These are phyloP conservation scores for Chydorus sphaericus DNA, from an alignment of 2,888 invertebrate species.

Conservation along the genomic window DNA sequence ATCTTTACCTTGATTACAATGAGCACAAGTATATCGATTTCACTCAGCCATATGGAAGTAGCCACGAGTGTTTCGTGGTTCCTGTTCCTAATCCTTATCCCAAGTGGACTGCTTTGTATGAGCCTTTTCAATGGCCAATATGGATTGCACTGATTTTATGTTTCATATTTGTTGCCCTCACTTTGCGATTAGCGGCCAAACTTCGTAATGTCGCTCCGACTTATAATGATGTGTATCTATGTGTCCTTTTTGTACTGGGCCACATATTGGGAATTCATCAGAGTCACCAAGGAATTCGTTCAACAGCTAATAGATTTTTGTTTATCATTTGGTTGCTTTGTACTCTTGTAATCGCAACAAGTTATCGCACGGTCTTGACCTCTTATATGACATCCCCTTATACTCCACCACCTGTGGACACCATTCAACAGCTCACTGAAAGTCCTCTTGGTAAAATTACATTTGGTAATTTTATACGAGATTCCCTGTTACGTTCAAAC, in stretches of 20 bases:
- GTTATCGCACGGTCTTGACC: slow-evolving; percentile 43
- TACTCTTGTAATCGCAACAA: slow-evolving; percentile 21
- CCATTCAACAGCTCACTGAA: slow-evolving; percentile 48
- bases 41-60: background rate
- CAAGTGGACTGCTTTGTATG: slow-evolving; percentile 11
- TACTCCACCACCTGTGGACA: slow-evolving; percentile 44
- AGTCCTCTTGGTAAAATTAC: slow-evolving; percentile 49
- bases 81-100: slow-evolving; percentile 9
- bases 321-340: slow-evolving; percentile 6
- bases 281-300: background rate
- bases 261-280: background rate
- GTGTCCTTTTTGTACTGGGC: background rate
- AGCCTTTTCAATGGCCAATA: slow-evolving; percentile 1
- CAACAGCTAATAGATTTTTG: background rate
- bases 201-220: too few relatives aligned
- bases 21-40: slow-evolving; percentile 8
- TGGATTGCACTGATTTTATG: background rate
- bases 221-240: too few relatives aligned
- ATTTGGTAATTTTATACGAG: slow-evolving; percentile 53
- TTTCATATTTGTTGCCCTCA: background rate
- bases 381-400: slow-evolving; percentile 22
- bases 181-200: background rate
- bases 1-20: slow-evolving; percentile 2
- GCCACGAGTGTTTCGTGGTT: slow-evolving; percentile 9
- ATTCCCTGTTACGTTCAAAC: slow-evolving; percentile 51